Percentiles rank a stretch among this genome's conserved stretches.
These are phyloP conservation scores for Anarsia innoxiella DNA, from an alignment of 2,888 invertebrate genomes.

Conservation along the genomic window DNA sequence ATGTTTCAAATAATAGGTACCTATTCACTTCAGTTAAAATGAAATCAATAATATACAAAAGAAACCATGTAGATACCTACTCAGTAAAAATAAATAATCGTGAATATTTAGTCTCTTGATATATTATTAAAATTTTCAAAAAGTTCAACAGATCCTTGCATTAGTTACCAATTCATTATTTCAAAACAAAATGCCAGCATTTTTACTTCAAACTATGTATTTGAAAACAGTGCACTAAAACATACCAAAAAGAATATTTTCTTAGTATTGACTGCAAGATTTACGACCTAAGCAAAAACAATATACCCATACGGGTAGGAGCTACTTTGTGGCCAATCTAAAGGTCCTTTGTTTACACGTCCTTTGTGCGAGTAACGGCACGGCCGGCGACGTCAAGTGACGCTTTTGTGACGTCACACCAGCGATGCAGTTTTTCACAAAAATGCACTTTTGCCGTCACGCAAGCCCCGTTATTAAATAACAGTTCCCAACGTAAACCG, in stretches of 20 bases:
- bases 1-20: too few relatives aligned
- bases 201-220: too few relatives aligned
- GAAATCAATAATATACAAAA: too few relatives aligned
- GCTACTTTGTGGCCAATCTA: constrained; percentile 60
- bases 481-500: constrained; percentile 69
- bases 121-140: too few relatives aligned
- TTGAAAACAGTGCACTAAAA: too few relatives aligned
- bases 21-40: too few relatives aligned
- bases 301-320: constrained; percentile 36
- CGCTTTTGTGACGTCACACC: constrained; percentile 60
- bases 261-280: constrained; percentile 7
- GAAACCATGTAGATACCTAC: too few relatives aligned
- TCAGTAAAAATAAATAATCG: too few relatives aligned
- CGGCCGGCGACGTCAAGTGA: constrained; percentile 33
- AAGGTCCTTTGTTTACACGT: constrained; percentile 45
- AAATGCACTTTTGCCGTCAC: constrained; percentile 66
- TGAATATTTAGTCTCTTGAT: too few relatives aligned
- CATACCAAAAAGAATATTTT: neutral
- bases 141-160: too few relatives aligned
- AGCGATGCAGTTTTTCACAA: constrained; percentile 43
- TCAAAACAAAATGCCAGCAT: too few relatives aligned
- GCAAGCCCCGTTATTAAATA: constrained; percentile 50
- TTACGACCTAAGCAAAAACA: constrained; percentile 10
- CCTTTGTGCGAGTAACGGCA: constrained; percentile 60
- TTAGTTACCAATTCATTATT: too few relatives aligned